A percentile compares a stretch with the other conserved stretches of the same genome.
Evolutionary conservation across 2,797 vertebrate genomes (phyloP).

Genomic region (Epinephelus malabaricus): DNA sequence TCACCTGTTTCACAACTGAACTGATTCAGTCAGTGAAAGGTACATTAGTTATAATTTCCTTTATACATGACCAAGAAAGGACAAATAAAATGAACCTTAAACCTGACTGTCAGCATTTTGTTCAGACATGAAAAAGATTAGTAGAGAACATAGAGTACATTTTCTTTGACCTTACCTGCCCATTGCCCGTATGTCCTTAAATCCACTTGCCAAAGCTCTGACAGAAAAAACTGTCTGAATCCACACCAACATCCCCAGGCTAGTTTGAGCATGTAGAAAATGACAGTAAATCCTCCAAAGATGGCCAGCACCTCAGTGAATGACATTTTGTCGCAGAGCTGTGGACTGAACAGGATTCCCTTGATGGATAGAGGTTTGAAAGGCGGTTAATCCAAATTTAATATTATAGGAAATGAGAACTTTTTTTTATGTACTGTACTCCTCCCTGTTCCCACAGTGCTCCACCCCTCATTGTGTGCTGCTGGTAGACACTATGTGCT

Average conservation of each 20-base stretch:
- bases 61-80: too few species aligned
- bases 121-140: background rate
- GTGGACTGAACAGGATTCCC: slow-evolving; percentile 6
- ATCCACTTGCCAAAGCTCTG: slow-evolving; percentile 78
- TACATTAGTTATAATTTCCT: background rate
- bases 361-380: background rate
- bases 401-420: slow-evolving; percentile 21
- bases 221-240: slow-evolving; percentile 77
- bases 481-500: background rate
- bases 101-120: background rate
- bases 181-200: slow-evolving; percentile 82
- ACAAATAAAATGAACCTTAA: too few species aligned
- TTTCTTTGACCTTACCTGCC: slow-evolving; percentile 82
- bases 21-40: background rate
- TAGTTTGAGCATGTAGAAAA: slow-evolving; percentile 71
- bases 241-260: slow-evolving; percentile 81
- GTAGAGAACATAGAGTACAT: background rate
- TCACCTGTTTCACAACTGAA: background rate
- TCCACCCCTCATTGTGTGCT: slow-evolving; percentile 52
- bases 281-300: slow-evolving; percentile 66
- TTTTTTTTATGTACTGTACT: slow-evolving; percentile 20
- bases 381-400: slow-evolving; percentile 12
- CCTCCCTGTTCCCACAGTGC: slow-evolving; percentile 58
- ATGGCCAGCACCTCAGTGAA: slow-evolving; percentile 44
- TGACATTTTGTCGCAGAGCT: slow-evolving; percentile 45